A percentile compares a stretch with the other conserved stretches of the same genome.
Conservation (phyloP, 2,888 invertebrate genomes). For the Scrobipalpa costella region DNA sequence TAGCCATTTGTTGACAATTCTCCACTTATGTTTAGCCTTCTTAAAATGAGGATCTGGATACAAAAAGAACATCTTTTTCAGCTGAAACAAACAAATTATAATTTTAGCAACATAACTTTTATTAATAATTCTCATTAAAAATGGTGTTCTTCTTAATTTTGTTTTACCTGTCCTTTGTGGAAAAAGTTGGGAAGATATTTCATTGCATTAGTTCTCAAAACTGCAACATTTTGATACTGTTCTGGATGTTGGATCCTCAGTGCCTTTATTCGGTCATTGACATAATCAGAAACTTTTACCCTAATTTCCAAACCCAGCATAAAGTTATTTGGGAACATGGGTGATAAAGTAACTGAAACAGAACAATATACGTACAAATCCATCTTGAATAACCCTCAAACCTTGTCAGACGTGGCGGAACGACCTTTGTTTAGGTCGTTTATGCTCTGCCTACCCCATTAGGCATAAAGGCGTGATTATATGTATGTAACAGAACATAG, state of each 20-base stretch:
- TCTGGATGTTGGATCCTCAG: constrained; percentile 87
- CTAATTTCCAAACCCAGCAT: constrained; percentile 98
- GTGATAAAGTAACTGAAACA: constrained; percentile 90
- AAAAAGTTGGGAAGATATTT: constrained; percentile 99
- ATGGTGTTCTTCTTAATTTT: too few relatives aligned
- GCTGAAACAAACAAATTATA: constrained; percentile 80
- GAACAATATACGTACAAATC: not conserved
- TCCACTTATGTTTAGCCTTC: constrained; percentile 99
- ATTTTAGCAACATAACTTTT: not conserved
- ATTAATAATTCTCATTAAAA: too few relatives aligned
- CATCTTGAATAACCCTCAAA: too few relatives aligned
- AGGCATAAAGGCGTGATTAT: too few relatives aligned
- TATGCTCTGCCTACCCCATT: too few relatives aligned
- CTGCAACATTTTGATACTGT: constrained; percentile 95
- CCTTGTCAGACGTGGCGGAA: too few relatives aligned
- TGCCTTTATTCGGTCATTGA: constrained; percentile 95
- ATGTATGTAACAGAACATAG: too few relatives aligned
- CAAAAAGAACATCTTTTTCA: constrained; percentile 98
- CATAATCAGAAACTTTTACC: constrained; percentile 99
- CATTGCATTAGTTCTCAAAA: constrained; percentile 98
- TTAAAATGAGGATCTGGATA: constrained; percentile 99
- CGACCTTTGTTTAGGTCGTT: too few relatives aligned
- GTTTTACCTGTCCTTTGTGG: constrained; percentile 90
- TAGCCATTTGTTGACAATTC: constrained; percentile 96
- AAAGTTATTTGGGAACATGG: constrained; percentile 93